These are phyloP conservation scores for Diarsia dahlii DNA, from an alignment of 2,888 invertebrate genomes.

Conservation along the genomic window DNA sequence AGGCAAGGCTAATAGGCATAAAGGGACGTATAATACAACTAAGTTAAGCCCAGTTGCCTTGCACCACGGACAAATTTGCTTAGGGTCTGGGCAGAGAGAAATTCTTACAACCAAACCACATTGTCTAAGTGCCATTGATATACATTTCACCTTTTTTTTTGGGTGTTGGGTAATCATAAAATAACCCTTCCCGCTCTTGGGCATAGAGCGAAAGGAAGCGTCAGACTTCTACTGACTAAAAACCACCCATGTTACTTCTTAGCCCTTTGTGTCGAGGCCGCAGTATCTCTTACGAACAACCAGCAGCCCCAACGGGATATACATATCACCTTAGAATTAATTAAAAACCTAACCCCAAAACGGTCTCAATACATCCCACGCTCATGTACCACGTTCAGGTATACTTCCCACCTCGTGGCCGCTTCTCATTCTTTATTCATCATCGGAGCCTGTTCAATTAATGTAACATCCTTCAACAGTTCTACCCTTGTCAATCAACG, in stretches of 20 bases:
- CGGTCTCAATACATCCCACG: neutral
- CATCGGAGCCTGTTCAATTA: conserved; percentile 67
- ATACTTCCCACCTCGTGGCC: conserved; percentile 28
- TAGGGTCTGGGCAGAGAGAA: neutral
- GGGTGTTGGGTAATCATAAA: no score
- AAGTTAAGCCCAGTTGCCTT: neutral
- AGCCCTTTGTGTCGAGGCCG: no score
- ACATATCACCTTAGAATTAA: conserved; percentile 8
- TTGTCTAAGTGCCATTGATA: neutral
- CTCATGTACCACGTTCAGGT: conserved; percentile 15
- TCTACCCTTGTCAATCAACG: conserved; percentile 72
- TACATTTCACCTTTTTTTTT: no score
- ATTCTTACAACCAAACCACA: neutral
- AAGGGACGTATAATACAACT: no score
- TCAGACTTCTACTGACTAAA: no score
- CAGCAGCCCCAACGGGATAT: neutral
- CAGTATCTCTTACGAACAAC: no score
- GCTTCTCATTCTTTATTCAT: conserved; percentile 67
- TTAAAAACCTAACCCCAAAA: conserved; percentile 11
- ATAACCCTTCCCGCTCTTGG: no score
- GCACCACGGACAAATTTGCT: neutral
- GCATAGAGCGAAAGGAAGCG: no score
- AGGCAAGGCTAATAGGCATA: no score
- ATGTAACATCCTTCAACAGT: conserved; percentile 65
- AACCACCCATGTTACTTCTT: no score